Evolutionary conservation across 2,888 invertebrate genomes (phyloP), one percentile per base, ranked within the genome.

Genomic region (Gisinianus flammeolus): DNA sequence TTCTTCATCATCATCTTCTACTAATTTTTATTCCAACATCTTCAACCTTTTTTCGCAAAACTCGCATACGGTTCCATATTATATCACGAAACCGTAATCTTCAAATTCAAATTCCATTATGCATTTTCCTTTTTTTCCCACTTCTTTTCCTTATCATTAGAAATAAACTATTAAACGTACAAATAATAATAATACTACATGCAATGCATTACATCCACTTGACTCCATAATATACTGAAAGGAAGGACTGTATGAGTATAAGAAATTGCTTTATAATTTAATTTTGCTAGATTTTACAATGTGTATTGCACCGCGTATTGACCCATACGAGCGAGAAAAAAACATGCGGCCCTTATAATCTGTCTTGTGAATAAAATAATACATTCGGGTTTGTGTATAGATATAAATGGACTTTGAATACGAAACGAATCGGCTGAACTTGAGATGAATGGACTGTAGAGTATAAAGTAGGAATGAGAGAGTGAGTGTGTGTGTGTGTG

Each of bases 371-470:
- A 44, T 19, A 44, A n/a, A n/a, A n/a, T n/a, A n/a, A n/a, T n/a
- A n/a, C 35, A 35, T 12, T 35, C 35, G 12, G 2, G 12, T 44
- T 44, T 44, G 44, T 44, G n/a, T 16, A 19, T 44, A 19, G 12
- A 44, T 44, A 44, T 16, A 44, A 44, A 44, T 44, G 44, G 44
- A 44, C 44, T 64, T 68, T 33, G n/a, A 54, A 71, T 62, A 73
- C 30, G 73, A 62, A 33, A 31, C 58, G 71, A 73, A 73, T 73
- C 35, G 22, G 62, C 8, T 31, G 28, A 56, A 62, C n/a, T 56
- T 62, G 26, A 70, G 52, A 52, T 70, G 62, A 62, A 73, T 31
- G 33, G 62, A 33, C 31, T 56, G 2, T n/a, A 71, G 28, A 58
- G 22, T 19, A 44, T 22, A 24, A 19, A 24, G 26, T 5, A 19